Conservation (phyloP, 2,888 invertebrate genomes). For the Drosophila paranaensis region DNA sequence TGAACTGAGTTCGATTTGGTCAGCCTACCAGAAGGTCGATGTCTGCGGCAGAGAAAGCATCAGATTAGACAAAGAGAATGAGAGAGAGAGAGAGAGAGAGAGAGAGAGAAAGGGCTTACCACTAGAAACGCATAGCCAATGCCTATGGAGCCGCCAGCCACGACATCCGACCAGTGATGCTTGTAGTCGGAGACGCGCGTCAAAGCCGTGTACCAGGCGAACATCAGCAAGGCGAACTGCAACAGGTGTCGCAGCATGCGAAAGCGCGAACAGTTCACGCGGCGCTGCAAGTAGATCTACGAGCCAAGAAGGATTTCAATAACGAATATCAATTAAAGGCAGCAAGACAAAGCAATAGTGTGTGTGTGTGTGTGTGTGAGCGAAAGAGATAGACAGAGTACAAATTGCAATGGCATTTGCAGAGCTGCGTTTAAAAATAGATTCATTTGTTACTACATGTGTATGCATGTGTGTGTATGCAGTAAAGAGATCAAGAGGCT, state of each 20-base stretch:
- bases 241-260: slow-evolving; percentile 92
- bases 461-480: background rate
- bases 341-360: background rate
- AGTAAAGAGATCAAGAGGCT: background rate
- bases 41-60: slow-evolving; percentile 51
- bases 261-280: slow-evolving; percentile 92
- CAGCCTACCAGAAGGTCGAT: slow-evolving; percentile 65
- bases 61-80: no score
- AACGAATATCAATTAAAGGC: background rate
- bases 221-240: slow-evolving; percentile 91
- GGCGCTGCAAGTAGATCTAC: slow-evolving; percentile 95
- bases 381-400: background rate
- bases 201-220: slow-evolving; percentile 94
- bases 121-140: slow-evolving; percentile 88
- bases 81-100: background rate
- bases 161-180: slow-evolving; percentile 98
- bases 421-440: background rate
- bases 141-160: slow-evolving; percentile 92
- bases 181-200: slow-evolving; percentile 97
- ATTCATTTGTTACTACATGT: no score
- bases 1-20: slow-evolving; percentile 1
- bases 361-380: background rate
- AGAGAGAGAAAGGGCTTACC: slow-evolving; percentile 86
- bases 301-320: slow-evolving; percentile 30
- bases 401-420: background rate